These are phyloP conservation scores for Mus musculus DNA, from an alignment of 2,113 vertebrate genomes.

Conservation along the genomic window GRCm39 chr5:113560001-113560500, in stretches of 20 bases:
- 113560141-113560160: background rate
- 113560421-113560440: background rate
- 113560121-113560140: background rate
- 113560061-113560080: background rate
- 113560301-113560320: no score
- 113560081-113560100: background rate
- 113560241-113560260: background rate
- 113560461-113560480: background rate
- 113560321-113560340: no score
- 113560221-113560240: background rate
- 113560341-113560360: no score
- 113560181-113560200: background rate
- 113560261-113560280: background rate
- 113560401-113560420: background rate
- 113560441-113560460: background rate
- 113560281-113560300: background rate
- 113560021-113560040: background rate
- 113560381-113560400: background rate
- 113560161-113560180: background rate
- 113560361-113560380: rapidly evolving
- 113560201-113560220: background rate
- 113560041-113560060: background rate
- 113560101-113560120: background rate
- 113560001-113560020: background rate
- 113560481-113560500: background rate